A percentile compares a stretch with the other conserved stretches of the same genome.
Evolutionary conservation across 2,888 invertebrate species (phyloP).

Genomic region (Cinara cedri): DNA sequence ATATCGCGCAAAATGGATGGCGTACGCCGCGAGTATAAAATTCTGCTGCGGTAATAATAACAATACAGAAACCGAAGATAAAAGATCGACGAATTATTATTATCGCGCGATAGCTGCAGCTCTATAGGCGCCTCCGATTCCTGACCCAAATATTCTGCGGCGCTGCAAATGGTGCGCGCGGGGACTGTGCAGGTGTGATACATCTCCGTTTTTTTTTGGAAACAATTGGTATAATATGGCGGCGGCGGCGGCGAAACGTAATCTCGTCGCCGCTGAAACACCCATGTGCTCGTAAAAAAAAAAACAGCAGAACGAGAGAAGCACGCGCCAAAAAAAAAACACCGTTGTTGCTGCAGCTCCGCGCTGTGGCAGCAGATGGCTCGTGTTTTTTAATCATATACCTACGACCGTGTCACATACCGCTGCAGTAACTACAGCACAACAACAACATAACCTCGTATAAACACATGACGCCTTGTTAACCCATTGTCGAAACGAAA

Average conservation of each 20-base stretch:
- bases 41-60: too few relatives aligned
- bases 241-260: slow-evolving; percentile 23
- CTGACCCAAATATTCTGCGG: slow-evolving; percentile 49
- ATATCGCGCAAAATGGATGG: slow-evolving; percentile 1
- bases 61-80: slow-evolving; percentile 19
- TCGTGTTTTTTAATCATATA: slow-evolving; percentile 41
- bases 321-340: slow-evolving; percentile 52
- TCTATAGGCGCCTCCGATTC: slow-evolving; percentile 42
- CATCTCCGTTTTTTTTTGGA: too few relatives aligned
- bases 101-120: not conserved
- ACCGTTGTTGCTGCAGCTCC: slow-evolving; percentile 28
- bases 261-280: slow-evolving; percentile 29
- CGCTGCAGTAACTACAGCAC: too few relatives aligned
- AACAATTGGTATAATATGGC: not conserved
- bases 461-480: slow-evolving; percentile 53
- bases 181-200: not conserved
- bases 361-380: slow-evolving; percentile 40
- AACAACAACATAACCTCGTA: slow-evolving; percentile 25
- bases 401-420: slow-evolving; percentile 38
- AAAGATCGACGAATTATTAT: slow-evolving; percentile 21
- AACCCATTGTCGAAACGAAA: slow-evolving; percentile 52
- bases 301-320: slow-evolving; percentile 31
- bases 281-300: not conserved
- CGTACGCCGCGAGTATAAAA: not conserved
- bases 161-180: not conserved